These are phyloP conservation scores for Oncopeltus fasciatus DNA, from an alignment of 1,140 invertebrate species.

Conservation along the genomic window DNA sequence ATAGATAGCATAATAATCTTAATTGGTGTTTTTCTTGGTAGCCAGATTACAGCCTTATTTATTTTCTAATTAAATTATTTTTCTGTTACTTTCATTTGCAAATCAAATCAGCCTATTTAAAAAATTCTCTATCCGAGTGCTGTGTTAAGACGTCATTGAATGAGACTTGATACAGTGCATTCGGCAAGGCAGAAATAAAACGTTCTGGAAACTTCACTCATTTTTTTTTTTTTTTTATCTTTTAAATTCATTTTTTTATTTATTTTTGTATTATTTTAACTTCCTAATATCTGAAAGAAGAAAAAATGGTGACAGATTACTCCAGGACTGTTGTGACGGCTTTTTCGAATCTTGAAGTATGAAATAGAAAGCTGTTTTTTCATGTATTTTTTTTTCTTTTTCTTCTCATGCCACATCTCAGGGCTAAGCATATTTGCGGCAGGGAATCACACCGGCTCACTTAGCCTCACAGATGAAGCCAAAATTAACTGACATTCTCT, in stretches of 20 bases:
- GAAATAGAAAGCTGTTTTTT: background rate
- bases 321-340: background rate
- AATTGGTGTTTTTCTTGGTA: too few species aligned
- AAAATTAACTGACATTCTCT: too few species aligned
- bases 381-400: background rate
- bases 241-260: background rate
- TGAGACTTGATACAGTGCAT: constrained; percentile 1
- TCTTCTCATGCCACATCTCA: constrained; percentile 1
- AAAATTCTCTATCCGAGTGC: constrained; percentile 1
- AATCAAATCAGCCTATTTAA: too few species aligned
- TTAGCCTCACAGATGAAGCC: background rate
- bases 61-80: too few species aligned
- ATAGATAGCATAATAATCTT: too few species aligned
- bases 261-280: too few species aligned
- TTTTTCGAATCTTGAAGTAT: background rate
- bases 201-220: constrained; percentile 7
- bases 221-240: background rate
- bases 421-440: constrained; percentile 9
- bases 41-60: too few species aligned
- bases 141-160: background rate
- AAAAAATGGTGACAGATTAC: constrained; percentile 1
- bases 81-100: too few species aligned
- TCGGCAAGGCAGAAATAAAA: background rate
- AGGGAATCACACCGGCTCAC: constrained; percentile 6
- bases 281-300: background rate